Conservation (phyloP, 2,113 vertebrate genomes). For the rabbit (Oryctolagus cuniculus) region DNA sequence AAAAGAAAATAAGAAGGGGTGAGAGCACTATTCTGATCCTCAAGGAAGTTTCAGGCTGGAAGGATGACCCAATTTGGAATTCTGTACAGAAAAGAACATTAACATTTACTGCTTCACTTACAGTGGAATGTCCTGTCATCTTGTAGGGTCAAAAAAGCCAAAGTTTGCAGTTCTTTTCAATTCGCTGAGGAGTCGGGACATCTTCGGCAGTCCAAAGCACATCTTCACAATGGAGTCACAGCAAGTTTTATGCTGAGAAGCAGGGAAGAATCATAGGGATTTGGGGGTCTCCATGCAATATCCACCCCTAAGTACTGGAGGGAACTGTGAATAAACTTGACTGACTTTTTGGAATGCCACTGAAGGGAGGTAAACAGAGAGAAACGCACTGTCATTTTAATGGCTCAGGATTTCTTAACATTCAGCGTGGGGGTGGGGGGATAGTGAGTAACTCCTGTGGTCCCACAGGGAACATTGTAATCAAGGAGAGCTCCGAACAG, state of each 20-base stretch:
- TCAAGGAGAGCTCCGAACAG: conserved; percentile 74
- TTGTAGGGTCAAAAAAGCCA: neutral
- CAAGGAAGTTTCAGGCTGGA: conserved; percentile 6
- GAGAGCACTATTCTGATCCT: conserved; percentile 12
- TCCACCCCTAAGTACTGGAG: neutral
- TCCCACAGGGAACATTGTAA: conserved; percentile 72
- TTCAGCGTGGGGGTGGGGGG: conserved; percentile 60
- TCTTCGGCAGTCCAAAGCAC: neutral
- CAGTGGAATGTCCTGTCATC: neutral
- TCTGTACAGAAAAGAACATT: conserved; percentile 6
- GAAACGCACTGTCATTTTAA: neutral
- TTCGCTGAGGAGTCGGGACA: neutral
- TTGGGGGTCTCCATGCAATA: conserved; percentile 35
- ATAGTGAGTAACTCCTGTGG: conserved; percentile 65
- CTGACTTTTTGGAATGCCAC: conserved; percentile 50
- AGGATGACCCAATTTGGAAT: conserved; percentile 16
- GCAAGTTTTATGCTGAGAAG: conserved; percentile 48
- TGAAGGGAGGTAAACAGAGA: conserved; percentile 52
- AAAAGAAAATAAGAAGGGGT: neutral
- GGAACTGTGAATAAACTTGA: conserved; percentile 38
- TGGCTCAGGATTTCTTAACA: conserved; percentile 64
- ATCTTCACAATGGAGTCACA: neutral
- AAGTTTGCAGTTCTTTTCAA: neutral
- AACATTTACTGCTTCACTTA: neutral
- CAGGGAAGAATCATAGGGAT: neutral